phyloP scores from a whole-genome alignment of 2,113 vertebrate genomes.

The Haplotaxodon microlepis region DNA sequence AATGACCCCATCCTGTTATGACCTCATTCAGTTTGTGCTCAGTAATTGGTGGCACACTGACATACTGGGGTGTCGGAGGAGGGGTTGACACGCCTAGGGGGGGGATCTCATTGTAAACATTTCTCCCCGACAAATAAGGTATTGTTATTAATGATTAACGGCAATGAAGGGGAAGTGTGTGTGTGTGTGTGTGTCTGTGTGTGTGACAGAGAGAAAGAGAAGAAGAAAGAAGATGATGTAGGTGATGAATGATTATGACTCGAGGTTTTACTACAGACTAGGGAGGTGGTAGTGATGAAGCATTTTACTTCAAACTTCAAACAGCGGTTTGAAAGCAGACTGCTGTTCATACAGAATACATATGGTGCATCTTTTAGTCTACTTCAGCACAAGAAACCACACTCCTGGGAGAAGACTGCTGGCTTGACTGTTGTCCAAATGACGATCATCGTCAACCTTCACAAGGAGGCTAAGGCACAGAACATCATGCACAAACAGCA shows the following conservation, averaged over 20 bases:
- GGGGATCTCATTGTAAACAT: slow-evolving; percentile 49
- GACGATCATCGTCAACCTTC: background rate
- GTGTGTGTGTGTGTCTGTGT: background rate
- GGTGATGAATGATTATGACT: background rate
- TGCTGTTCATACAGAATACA: fast-evolving
- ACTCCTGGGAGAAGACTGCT: too few species aligned
- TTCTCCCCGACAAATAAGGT: slow-evolving; percentile 61
- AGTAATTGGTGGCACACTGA: slow-evolving; percentile 65
- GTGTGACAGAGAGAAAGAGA: background rate
- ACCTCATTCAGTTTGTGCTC: slow-evolving; percentile 63
- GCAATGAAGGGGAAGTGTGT: slow-evolving; percentile 2
- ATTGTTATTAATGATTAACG: slow-evolving; percentile 63
- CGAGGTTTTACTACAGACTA: background rate
- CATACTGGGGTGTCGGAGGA: slow-evolving; percentile 42
- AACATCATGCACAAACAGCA: background rate
- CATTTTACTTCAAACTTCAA: background rate
- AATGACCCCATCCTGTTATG: slow-evolving; percentile 65
- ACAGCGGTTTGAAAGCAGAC: background rate
- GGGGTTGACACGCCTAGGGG: slow-evolving; percentile 19
- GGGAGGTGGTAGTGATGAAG: background rate
- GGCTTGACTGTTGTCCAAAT: background rate
- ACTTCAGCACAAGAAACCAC: background rate
- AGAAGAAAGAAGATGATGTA: slow-evolving; percentile 12
- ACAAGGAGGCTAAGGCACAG: background rate
- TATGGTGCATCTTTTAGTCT: background rate